These are phyloP conservation scores for Psittacus erithacus DNA, from an alignment of 2,113 vertebrate species.

Conservation along the genomic window DNA sequence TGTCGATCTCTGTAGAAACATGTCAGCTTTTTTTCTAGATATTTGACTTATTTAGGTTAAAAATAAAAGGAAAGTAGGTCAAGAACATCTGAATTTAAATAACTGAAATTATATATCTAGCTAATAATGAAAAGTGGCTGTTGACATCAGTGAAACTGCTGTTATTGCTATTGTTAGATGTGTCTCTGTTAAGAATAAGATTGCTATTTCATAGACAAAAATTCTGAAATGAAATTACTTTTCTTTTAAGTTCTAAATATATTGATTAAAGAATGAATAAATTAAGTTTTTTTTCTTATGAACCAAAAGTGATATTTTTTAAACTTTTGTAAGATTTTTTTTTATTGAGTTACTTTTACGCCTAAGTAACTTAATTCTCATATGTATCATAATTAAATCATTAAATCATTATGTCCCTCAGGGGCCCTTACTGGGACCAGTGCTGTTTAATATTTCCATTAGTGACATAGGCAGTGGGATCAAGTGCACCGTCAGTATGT, in stretches of 20 bases:
- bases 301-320: background rate
- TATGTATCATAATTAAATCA: background rate
- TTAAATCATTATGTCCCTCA: background rate
- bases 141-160: background rate
- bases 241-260: background rate
- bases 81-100: slow-evolving; percentile 6
- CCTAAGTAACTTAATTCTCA: background rate
- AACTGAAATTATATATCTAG: background rate
- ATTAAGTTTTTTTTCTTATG: background rate
- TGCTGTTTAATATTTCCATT: background rate
- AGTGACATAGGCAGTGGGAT: background rate
- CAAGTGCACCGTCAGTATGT: background rate
- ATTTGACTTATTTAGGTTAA: background rate
- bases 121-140: background rate
- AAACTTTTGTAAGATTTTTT: background rate
- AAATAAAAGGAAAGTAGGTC: slow-evolving; percentile 7
- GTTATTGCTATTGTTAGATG: background rate
- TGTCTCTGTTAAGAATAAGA: background rate
- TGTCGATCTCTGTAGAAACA: background rate
- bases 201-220: background rate
- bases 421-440: too few species aligned
- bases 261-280: background rate
- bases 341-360: background rate
- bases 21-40: background rate
- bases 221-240: background rate